phyloP scores from a whole-genome alignment of 2,888 invertebrate species.

The Stenotaenia linearis region DNA sequence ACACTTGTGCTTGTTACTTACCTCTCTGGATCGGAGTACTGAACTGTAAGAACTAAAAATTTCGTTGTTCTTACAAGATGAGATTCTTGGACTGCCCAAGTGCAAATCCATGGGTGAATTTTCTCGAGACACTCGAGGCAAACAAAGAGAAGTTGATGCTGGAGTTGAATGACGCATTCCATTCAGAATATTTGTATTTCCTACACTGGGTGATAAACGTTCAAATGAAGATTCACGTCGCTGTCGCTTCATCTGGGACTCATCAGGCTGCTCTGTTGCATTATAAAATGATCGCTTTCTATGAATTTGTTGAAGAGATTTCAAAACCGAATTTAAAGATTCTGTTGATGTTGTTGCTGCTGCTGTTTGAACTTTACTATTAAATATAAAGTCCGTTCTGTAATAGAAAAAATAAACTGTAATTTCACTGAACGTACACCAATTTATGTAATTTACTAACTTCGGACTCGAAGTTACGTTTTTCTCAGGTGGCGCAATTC shows the following conservation, averaged over 20 bases:
- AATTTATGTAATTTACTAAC: too few species aligned
- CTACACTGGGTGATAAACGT: background rate
- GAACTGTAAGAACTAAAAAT: slow-evolving; percentile 1
- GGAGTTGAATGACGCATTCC: background rate
- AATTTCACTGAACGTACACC: too few species aligned
- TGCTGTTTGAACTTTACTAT: background rate
- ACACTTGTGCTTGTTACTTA: background rate
- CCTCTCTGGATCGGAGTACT: background rate
- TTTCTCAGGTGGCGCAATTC: slow-evolving; percentile 26
- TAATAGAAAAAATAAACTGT: background rate
- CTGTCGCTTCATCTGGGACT: background rate
- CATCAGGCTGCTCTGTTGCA: background rate
- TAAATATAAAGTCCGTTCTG: background rate
- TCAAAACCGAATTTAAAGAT: too few species aligned
- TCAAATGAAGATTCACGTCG: background rate
- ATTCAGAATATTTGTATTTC: background rate
- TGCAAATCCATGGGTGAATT: background rate
- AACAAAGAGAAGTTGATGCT: background rate
- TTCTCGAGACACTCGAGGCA: background rate
- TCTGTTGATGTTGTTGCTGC: background rate
- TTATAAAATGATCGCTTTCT: background rate
- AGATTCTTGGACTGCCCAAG: background rate
- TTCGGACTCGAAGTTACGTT: background rate
- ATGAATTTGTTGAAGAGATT: background rate
- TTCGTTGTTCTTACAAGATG: background rate